phyloP scores from a whole-genome alignment of 2,888 invertebrate species.

The Chrysina gloriosa region DNA sequence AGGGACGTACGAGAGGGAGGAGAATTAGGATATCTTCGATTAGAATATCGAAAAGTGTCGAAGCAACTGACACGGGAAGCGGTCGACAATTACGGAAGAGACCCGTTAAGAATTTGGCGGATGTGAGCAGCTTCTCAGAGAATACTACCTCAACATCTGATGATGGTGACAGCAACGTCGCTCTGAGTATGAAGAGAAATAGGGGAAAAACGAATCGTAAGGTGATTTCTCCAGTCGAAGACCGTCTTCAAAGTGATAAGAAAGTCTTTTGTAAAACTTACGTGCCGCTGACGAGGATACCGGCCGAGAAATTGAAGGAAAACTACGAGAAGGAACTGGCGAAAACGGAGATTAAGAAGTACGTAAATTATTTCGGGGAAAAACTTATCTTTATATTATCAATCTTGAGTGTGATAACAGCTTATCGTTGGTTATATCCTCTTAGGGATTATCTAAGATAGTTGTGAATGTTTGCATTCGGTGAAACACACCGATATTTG shows the following conservation, averaged over 20 bases:
- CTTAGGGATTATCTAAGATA: too few species aligned
- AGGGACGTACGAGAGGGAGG: neutral
- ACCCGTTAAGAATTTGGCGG: neutral
- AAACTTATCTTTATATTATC: too few species aligned
- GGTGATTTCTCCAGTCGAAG: slow-evolving; percentile 6
- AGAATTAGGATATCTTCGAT: neutral
- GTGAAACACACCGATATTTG: too few species aligned
- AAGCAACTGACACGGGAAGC: neutral
- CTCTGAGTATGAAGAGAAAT: slow-evolving; percentile 16
- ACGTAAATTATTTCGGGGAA: slow-evolving; percentile 31
- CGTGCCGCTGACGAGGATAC: slow-evolving; percentile 54
- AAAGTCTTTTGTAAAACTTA: slow-evolving; percentile 54
- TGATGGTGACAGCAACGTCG: slow-evolving; percentile 9
- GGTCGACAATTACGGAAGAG: neutral
- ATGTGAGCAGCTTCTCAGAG: slow-evolving; percentile 30
- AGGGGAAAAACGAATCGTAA: slow-evolving; percentile 9
- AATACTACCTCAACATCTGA: slow-evolving; percentile 10
- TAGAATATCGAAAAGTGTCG: neutral
- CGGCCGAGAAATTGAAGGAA: slow-evolving; percentile 55
- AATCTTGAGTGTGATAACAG: too few species aligned
- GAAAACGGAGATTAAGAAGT: slow-evolving; percentile 50
- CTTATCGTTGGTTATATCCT: too few species aligned
- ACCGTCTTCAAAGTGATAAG: too few species aligned
- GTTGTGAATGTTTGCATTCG: too few species aligned
- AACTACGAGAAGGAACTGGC: slow-evolving; percentile 54